Evolutionary conservation across 2,113 vertebrate species (phyloP).

Genomic region (Falcunculus frontatus): DNA sequence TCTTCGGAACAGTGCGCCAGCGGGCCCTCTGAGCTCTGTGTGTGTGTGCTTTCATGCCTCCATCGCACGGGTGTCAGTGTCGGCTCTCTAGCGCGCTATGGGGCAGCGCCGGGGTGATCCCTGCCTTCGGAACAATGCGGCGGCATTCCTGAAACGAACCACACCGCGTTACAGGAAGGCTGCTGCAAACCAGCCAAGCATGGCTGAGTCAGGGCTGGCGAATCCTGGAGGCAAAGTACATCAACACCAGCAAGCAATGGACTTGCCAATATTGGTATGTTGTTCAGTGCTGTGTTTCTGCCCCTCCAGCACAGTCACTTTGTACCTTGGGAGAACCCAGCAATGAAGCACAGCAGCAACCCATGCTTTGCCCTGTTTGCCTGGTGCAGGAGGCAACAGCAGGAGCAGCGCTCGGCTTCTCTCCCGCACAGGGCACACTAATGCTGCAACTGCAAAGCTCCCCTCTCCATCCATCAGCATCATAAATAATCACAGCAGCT

Average conservation of each 20-base stretch:
- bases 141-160: too few species aligned
- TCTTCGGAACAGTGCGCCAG: too few species aligned
- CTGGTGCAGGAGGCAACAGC: background rate
- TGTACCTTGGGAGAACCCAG: background rate
- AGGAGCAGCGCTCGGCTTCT: rapidly evolving
- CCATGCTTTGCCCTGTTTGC: background rate
- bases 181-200: background rate
- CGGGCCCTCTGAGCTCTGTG: too few species aligned
- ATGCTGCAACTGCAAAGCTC: background rate
- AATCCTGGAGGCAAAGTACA: background rate
- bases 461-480: background rate
- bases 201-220: rapidly evolving
- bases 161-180: too few species aligned
- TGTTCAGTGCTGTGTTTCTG: background rate
- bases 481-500: background rate
- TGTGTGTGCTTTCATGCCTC: too few species aligned
- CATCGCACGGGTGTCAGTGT: too few species aligned
- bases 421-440: rapidly evolving
- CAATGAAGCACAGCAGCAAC: rapidly evolving
- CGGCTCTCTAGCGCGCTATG: too few species aligned
- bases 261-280: background rate
- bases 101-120: too few species aligned
- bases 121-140: too few species aligned
- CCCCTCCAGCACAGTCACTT: background rate
- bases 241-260: background rate